Base-by-base conservation (phyloP, 2,888 invertebrate genomes). In the Eilema sororculum region DNA sequence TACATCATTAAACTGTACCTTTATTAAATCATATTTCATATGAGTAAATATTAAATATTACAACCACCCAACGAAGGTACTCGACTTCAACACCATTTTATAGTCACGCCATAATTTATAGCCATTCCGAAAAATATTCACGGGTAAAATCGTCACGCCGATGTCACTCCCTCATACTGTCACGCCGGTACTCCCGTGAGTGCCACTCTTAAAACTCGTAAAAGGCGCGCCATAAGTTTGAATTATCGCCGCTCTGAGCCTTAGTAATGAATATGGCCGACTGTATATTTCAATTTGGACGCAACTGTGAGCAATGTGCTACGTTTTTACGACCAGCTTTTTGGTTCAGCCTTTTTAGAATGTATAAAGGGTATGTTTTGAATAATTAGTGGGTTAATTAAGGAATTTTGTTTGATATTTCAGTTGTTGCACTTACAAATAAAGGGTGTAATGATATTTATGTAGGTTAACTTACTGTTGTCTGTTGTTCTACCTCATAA, bases 261-360 rank as follows among this genome's bases (percentile, higher is more conserved):
- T 75, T 82, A 70, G 88, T 94, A 94, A 94, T 93, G 94, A 93
- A 93, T 92, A 93, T 92, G 90, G 91, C 88, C 82, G 85, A 78
- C 91, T 88, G 92, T 94, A 94, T 94, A 93, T 94, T 92, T 93
- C 93, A 93, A 94, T 94, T 94, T 93, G 87, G 88, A 74, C 69
- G 83, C 81, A 84, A 84, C 86, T 78, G 79, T 84, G 80, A 83
- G 87, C 84, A 82, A 86, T 87, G 89, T 83, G 87, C 85, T 86
- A 81, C 84, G 86, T 88, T 88, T 86, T 86, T 89, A 87, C 86
- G 85, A 80, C 79, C 85, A 73, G 78, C 67, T 78, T 87, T 84
- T 87, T 82, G 78, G 81, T 72, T 75, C 75, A 77, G 68, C 68
- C 70, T 76, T 75, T 77, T 79, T 73, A 75, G 75, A 78, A 76